Evolutionary conservation across 2,797 vertebrate species (phyloP).

Genomic region (Galagoides demidoff): DNA sequence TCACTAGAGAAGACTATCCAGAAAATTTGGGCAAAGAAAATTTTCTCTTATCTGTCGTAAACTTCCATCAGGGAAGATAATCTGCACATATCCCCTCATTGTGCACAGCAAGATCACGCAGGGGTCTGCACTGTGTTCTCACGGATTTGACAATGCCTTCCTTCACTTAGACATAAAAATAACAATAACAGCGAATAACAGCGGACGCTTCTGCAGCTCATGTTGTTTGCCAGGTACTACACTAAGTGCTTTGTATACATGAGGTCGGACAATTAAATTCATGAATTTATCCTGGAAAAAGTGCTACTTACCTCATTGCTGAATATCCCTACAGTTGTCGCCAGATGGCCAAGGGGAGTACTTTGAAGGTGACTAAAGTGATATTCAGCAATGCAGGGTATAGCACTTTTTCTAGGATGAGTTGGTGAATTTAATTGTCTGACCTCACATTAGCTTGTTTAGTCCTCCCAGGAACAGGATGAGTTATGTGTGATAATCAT

Average conservation of each 20-base stretch:
- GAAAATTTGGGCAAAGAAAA: neutral
- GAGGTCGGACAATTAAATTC: too few species aligned
- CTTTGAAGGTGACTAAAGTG: too few species aligned
- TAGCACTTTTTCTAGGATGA: too few species aligned
- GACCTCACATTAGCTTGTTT: neutral
- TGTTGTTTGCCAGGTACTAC: fast-evolving
- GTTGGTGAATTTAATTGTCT: too few species aligned
- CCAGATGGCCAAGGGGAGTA: too few species aligned
- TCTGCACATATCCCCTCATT: fast-evolving
- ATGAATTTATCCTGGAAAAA: too few species aligned
- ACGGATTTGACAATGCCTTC: fast-evolving
- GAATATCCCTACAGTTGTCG: too few species aligned
- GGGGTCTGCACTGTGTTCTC: neutral
- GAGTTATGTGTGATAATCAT: neutral
- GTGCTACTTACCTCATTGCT: too few species aligned
- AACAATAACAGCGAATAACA: fast-evolving
- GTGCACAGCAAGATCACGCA: fast-evolving
- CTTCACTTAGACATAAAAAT: neutral
- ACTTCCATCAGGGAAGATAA: neutral
- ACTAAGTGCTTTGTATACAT: fast-evolving
- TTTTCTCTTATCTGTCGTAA: neutral
- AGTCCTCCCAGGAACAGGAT: neutral
- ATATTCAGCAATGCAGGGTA: too few species aligned
- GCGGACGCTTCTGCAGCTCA: neutral
- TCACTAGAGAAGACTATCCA: neutral